Evolutionary conservation across 2,113 vertebrate species (phyloP).

Genomic region (Toxotes chatareus): DNA sequence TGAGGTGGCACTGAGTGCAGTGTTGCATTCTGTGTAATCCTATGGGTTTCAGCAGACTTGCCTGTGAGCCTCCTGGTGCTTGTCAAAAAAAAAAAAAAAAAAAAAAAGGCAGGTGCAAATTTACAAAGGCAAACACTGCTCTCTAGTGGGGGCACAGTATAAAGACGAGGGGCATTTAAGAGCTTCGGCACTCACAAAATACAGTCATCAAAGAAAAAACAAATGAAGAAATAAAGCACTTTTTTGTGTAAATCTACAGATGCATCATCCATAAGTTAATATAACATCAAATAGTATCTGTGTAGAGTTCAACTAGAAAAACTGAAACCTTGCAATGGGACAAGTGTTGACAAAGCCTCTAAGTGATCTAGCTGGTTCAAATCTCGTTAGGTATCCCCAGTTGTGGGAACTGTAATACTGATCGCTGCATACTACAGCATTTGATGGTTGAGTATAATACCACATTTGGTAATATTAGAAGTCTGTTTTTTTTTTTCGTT

Average conservation of each 20-base stretch:
- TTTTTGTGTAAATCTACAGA: constrained; percentile 67
- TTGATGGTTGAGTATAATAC: constrained; percentile 70
- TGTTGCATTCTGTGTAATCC: constrained; percentile 22
- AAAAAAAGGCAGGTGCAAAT: constrained; percentile 64
- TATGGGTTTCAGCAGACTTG: constrained; percentile 22
- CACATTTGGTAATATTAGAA: constrained; percentile 70
- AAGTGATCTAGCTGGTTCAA: constrained; percentile 62
- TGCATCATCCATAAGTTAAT: constrained; percentile 76
- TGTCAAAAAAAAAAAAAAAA: background rate
- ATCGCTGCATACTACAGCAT: constrained; percentile 70
- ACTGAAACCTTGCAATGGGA: constrained; percentile 54
- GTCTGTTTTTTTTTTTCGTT: constrained; percentile 13
- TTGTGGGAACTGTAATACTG: constrained; percentile 78
- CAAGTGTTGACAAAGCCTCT: constrained; percentile 61
- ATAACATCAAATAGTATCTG: constrained; percentile 71
- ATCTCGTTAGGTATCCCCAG: constrained; percentile 57
- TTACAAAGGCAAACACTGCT: constrained; percentile 75
- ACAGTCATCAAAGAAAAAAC: constrained; percentile 47
- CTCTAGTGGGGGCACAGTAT: constrained; percentile 74
- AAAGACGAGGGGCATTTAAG: constrained; percentile 39
- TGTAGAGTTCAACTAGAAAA: constrained; percentile 56
- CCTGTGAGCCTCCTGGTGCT: constrained; percentile 35
- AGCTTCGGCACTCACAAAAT: constrained; percentile 54
- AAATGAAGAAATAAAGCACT: constrained; percentile 64
- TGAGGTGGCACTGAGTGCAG: constrained; percentile 55